These are phyloP conservation scores for Pantherophis guttatus DNA, from an alignment of 2,113 vertebrate genomes.

Conservation along the genomic window DNA sequence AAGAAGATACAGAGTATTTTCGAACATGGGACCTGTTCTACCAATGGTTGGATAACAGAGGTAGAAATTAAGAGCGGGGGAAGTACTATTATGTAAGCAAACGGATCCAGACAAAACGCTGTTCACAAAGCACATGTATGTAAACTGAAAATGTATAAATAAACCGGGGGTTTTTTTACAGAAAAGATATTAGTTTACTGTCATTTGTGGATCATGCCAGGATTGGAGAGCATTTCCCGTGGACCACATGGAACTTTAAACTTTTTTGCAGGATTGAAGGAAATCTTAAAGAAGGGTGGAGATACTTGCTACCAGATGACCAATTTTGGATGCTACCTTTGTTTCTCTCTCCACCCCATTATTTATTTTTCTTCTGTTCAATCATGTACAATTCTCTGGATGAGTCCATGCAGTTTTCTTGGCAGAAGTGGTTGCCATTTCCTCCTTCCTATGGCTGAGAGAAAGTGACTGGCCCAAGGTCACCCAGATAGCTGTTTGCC, in stretches of 20 bases:
- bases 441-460: neutral
- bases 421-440: neutral
- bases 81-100: no score
- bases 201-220: neutral
- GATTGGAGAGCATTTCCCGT: neutral
- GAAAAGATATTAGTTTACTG: neutral
- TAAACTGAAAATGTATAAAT: no score
- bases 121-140: no score
- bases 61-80: no score
- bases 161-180: no score
- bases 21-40: no score
- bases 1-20: no score
- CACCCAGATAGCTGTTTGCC: neutral
- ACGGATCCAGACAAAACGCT: no score
- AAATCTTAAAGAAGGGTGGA: neutral
- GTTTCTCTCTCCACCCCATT: neutral
- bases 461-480: neutral
- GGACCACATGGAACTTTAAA: neutral
- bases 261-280: neutral
- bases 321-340: neutral
- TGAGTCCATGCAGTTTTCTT: neutral
- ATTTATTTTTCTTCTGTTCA: neutral
- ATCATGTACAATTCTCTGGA: neutral
- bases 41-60: no score
- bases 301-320: neutral